These are phyloP conservation scores for Agrilus planipennis DNA, from an alignment of 1,140 invertebrate species.

Conservation along the genomic window DNA sequence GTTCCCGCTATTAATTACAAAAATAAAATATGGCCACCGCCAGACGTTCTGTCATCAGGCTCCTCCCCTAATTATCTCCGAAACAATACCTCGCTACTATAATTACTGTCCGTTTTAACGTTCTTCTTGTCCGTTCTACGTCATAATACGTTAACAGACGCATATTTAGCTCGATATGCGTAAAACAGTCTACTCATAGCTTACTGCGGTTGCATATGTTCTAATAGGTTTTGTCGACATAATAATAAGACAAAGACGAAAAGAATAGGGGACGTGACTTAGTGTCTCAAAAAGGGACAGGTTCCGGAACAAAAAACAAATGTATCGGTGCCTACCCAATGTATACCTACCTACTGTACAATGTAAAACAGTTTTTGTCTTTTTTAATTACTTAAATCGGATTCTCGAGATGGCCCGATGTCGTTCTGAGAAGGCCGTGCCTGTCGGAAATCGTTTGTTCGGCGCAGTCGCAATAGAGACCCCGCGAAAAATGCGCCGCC, in stretches of 20 bases:
- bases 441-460: too few relatives aligned
- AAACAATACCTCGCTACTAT: slow-evolving; percentile 5
- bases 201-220: neutral
- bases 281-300: neutral
- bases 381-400: slow-evolving; percentile 11
- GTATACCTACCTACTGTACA: too few relatives aligned
- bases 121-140: slow-evolving; percentile 1
- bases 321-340: slow-evolving; percentile 10
- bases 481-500: too few relatives aligned
- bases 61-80: slow-evolving; percentile 5
- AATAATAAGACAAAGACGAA: neutral
- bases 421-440: too few relatives aligned
- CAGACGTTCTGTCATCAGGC: slow-evolving; percentile 2
- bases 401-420: slow-evolving; percentile 5
- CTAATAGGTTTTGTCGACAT: neutral
- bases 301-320: slow-evolving; percentile 6
- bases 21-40: slow-evolving; percentile 8
- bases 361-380: slow-evolving; percentile 9
- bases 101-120: slow-evolving; percentile 2
- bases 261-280: neutral
- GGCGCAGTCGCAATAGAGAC: too few relatives aligned
- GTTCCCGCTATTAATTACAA: slow-evolving; percentile 6
- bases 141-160: neutral
- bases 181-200: neutral
- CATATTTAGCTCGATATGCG: neutral